Conservation (phyloP, 2,888 invertebrate species). For the Pasiphila rectangulata region DNA sequence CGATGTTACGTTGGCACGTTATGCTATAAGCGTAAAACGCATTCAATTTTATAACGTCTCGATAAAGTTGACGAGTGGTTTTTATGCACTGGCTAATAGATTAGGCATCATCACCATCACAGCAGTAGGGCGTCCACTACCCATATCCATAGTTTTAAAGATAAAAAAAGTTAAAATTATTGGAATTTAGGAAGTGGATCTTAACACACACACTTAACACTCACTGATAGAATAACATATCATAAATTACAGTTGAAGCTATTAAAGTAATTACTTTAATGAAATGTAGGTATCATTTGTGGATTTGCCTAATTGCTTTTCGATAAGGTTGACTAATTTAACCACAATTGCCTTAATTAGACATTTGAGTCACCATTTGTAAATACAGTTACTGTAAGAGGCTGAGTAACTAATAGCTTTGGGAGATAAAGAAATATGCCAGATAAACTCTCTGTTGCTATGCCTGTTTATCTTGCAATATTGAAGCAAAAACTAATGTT, state of each 20-base stretch:
- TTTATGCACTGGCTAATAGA: slow-evolving; percentile 21
- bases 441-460: too few species aligned
- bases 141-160: too few species aligned
- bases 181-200: too few species aligned
- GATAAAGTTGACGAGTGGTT: slow-evolving; percentile 34
- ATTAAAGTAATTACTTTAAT: slow-evolving; percentile 54
- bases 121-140: too few species aligned
- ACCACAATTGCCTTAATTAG: slow-evolving; percentile 43
- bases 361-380: slow-evolving; percentile 28
- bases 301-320: slow-evolving; percentile 50
- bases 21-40: slow-evolving; percentile 58
- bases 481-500: too few species aligned
- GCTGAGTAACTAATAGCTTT: too few species aligned
- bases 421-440: too few species aligned
- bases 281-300: slow-evolving; percentile 45
- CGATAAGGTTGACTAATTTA: slow-evolving; percentile 51
- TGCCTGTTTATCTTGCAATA: too few species aligned
- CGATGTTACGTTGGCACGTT: slow-evolving; percentile 24
- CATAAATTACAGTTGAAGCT: slow-evolving; percentile 49
- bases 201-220: too few species aligned
- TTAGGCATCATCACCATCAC: not conserved
- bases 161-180: too few species aligned
- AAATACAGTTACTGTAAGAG: too few species aligned
- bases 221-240: slow-evolving; percentile 44
- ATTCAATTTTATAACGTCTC: slow-evolving; percentile 51